Percentiles rank a stretch among this genome's conserved stretches.
Evolutionary conservation across 2,113 vertebrate species (phyloP).

Genomic region (Silurus asotus): DNA sequence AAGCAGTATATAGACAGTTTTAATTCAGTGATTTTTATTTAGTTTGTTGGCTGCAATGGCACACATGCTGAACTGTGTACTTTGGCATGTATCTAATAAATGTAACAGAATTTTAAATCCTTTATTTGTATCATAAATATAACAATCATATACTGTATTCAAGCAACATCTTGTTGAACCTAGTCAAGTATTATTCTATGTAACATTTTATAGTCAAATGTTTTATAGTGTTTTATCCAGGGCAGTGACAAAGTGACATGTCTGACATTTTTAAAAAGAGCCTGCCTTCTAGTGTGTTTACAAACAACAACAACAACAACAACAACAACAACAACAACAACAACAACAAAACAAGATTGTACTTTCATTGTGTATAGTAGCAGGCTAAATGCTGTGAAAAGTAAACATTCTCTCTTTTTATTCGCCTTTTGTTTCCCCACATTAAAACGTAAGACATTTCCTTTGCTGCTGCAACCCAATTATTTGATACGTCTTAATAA

Average conservation of each 20-base stretch:
- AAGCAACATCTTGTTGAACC: neutral
- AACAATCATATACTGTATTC: neutral
- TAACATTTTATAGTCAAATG: neutral
- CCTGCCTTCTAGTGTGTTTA: neutral
- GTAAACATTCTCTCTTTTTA: neutral
- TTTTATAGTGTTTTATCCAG: neutral
- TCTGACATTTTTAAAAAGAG: neutral
- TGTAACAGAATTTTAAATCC: neutral
- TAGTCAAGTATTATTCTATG: neutral
- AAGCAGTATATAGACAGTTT: neutral
- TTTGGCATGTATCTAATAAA: neutral
- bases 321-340: no score
- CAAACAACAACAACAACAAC: neutral
- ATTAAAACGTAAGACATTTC: neutral
- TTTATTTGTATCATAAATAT: neutral
- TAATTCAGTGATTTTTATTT: neutral
- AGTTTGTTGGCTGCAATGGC: neutral
- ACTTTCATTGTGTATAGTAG: neutral
- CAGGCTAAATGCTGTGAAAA: neutral
- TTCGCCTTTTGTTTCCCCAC: neutral
- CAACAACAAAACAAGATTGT: no score
- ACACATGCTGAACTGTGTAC: neutral
- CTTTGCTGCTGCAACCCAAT: constrained; percentile 16
- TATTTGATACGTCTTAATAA: constrained; percentile 7
- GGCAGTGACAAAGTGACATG: neutral